phyloP scores from a whole-genome alignment of 2,113 vertebrate species.

The Pongo pygmaeus region DNA sequence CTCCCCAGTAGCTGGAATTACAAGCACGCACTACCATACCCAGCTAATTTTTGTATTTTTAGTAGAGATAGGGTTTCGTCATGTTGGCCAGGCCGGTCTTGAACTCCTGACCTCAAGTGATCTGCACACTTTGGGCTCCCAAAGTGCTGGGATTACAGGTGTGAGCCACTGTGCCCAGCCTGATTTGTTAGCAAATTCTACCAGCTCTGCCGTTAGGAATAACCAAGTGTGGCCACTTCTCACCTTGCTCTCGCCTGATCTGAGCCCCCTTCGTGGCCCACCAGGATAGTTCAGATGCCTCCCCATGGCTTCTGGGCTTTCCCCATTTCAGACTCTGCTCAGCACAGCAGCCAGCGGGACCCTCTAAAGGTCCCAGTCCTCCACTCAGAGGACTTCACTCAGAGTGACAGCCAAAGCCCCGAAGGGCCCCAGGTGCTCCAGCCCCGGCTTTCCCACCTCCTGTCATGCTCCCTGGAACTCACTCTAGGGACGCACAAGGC shows the following conservation, averaged over 20 bases:
- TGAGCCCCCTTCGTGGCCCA: accelerated
- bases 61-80: too few relatives aligned
- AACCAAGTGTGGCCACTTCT: accelerated
- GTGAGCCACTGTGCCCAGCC: too few relatives aligned
- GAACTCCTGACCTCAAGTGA: too few relatives aligned
- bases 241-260: accelerated
- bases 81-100: too few relatives aligned
- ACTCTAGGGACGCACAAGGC: not conserved
- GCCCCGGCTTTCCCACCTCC: accelerated
- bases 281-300: accelerated
- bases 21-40: too few relatives aligned
- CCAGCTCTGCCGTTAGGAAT: accelerated
- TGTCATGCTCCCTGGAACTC: accelerated
- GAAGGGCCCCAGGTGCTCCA: accelerated
- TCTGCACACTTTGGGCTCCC: too few relatives aligned
- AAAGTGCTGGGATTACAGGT: not conserved
- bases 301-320: not conserved
- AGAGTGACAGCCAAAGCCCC: not conserved
- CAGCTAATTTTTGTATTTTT: too few relatives aligned
- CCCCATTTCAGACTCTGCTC: not conserved
- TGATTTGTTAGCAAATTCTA: too few relatives aligned
- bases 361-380: not conserved
- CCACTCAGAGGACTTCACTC: not conserved
- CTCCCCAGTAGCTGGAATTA: too few relatives aligned
- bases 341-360: not conserved